Base-by-base conservation (phyloP, 2,888 invertebrate species). In the Volucella inanis region DNA sequence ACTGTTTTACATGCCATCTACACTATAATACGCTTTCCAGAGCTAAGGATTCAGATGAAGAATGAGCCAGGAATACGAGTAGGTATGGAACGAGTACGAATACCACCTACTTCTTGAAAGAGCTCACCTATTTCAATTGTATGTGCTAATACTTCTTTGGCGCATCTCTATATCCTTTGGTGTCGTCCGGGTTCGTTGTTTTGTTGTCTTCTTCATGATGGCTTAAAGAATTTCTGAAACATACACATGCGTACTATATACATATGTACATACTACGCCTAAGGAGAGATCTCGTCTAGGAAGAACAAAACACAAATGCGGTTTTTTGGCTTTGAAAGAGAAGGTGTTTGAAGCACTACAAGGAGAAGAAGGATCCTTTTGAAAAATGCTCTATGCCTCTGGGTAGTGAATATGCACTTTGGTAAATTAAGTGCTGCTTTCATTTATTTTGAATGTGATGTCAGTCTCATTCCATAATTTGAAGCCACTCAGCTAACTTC, bases 11-110 rank as follows among this genome's bases (percentile, higher is more conserved):
- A 71, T 71, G 75, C 75, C 79, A 72, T 38, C 61, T 71, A 76
- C 75, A 80, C 75, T 39, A 80, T 85, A 76, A 85, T 80, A 67
- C 84, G 71, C 80, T 85, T 85, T 85, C 76, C 80, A 71, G 55
- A 62, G 49, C 65, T 47, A 80, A 85, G 84, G 71, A 72, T 47
- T 80, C 71, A 55, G 49, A 67, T 80, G 80, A 71, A 76, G 80
- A 84, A 80, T 80, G 71, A 84, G 43, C 8, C 47, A 10, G 39
- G 41, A 59, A 8, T 14, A 11, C 12, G 8, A 12, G 38, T 15
- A 18, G 41, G 14, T 38, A 8, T n/a, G 38, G 50, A 49, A 65
- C 45, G 45, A 41, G 18, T 41, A 41, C 50, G 62, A 22, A 47
- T 39, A 47, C 15, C 31, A 15, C 59, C 31, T 31, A 31, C 31